Base-by-base conservation (phyloP, 2,888 invertebrate genomes). In the Melolontha melolontha region DNA sequence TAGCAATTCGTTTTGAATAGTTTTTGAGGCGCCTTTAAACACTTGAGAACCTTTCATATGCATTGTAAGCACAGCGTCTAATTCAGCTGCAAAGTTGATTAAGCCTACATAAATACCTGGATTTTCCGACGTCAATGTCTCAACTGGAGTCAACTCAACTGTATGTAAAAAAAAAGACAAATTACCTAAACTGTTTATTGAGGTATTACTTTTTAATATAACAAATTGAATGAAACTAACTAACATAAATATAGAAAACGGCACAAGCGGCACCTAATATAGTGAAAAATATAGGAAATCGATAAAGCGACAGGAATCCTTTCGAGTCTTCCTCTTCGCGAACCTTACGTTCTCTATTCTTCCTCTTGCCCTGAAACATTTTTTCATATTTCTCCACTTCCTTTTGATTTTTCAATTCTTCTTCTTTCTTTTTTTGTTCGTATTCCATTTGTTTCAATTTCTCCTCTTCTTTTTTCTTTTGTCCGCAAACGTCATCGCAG, bases 371-470 rank as follows among this genome's bases (percentile, higher is more conserved):
- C 59, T 82, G 81, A 72, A 93, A 89, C 80, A 91, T 92, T 82
- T 91, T 91, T 78, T 93, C 90, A 79, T 91, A 94, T 78, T 90
- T 90, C 67, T 91, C 92, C 66, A 94, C 80, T 79, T 94, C 94
- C 70, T 86, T 87, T 51, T 88, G 87, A 82, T 93, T 93, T 71
- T 85, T 89, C 66, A 89, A 85, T 75, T 91, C 90, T 75, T 92
- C 90, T 73, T 87, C 86, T 73, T 84, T 86, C n/a, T 85, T 83
- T 75, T 86, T 87, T 67, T 86, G 86, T 73, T 87, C 87, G 59
- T 87, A 83, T 76, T 86, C 86, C 52, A 87, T 84, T 68, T 86
- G 86, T 52, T 86, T 86, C 16, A 86, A 78, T 72, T 85, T 85
- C 57, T 84, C 83, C n/a, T 87, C 85, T 65, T 85, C 86, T 22